Base-by-base conservation (phyloP, 2,113 vertebrate species). In the Brachypodius melanocephalos region DNA sequence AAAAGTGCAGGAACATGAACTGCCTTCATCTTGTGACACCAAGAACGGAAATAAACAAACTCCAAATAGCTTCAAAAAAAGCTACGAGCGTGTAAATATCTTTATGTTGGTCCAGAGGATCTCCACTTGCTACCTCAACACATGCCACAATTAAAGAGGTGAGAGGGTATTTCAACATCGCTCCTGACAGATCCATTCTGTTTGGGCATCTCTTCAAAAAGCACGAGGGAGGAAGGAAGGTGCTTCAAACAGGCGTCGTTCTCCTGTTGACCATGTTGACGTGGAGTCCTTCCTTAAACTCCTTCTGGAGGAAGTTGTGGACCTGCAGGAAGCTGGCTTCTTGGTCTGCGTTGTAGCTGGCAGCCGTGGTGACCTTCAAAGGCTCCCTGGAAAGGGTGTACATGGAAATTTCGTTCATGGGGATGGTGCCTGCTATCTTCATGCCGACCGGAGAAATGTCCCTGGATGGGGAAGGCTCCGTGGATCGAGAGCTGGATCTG, bases 291-390 rank as follows among this genome's bases (percentile, higher is more conserved):
- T 99, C 99, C 94, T 99, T 99, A 81, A 99, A 97, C 79, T 99
- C 99, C 79, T 98, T 99, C 95, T 99, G 98, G 89, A 99, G 99
- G 98, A 99, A 99, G 98, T 99, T 99, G 91, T 99, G 99, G 75
- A 99, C 98, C 97, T 99, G 99, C 85, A 99, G 98, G 89, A 99
- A 99, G 78, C 99, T 98, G 8, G 98, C 97, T 13, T 99, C 99
- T 40, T 98, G 98, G 81, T 99, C 99, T 1, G 99, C 98, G 22
- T 98, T 99, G 97, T 99, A 99, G 40, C 98, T 98, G 96, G 98
- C 98, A 2, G 99, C 98, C 0, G 98, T 98, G 9, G 98, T 98
- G 6, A 98, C 97, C 91, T 99, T 99, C 71, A 98, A 85, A 38
- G 98, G 98, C 96, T 99, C 99, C 88, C 99, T 97, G 82, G 99